phyloP scores from a whole-genome alignment of 2,113 vertebrate genomes.

The Climacteris rufus region DNA sequence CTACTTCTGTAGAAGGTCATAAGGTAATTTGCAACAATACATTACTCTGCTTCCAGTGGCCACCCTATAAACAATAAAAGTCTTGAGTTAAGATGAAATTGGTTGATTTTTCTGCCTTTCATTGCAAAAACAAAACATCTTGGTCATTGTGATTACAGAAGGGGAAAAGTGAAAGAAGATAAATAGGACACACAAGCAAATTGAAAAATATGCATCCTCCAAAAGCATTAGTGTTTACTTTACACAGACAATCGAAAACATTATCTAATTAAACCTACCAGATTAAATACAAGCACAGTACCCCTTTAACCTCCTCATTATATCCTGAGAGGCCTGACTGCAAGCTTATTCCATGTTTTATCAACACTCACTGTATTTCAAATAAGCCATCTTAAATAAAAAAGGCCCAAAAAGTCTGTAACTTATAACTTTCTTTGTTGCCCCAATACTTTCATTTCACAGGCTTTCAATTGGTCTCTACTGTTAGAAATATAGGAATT shows the following conservation, averaged over 20 bases:
- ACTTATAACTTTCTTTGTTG: background rate
- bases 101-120: background rate
- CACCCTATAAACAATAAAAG: background rate
- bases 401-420: fast-evolving
- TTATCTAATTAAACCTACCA: background rate
- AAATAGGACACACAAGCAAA: background rate
- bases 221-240: background rate
- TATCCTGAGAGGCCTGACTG: background rate
- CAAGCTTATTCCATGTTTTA: background rate
- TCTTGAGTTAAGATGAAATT: background rate
- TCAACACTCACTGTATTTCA: background rate
- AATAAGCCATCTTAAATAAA: background rate
- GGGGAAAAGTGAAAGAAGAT: background rate
- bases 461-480: background rate
- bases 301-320: background rate
- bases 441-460: background rate
- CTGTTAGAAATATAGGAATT: background rate
- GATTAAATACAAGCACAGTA: background rate
- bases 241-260: background rate
- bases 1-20: background rate
- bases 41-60: background rate
- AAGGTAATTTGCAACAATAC: background rate
- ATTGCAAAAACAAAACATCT: background rate
- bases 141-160: background rate
- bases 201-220: background rate